Percentiles rank a stretch among this genome's conserved stretches.
Evolutionary conservation across 1,140 invertebrate species (phyloP).

Genomic region (Cotesia vestalis): DNA sequence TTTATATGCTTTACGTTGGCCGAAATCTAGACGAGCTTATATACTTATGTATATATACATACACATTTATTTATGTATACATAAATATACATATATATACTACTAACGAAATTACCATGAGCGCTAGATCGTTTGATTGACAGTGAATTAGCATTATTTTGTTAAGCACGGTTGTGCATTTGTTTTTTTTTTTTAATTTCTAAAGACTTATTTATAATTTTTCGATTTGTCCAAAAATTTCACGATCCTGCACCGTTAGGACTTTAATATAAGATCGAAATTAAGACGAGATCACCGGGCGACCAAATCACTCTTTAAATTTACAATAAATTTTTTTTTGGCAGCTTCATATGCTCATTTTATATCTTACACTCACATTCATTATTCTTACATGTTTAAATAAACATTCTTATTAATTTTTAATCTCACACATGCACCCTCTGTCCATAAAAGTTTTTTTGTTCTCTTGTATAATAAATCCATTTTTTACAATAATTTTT

Average conservation of each 20-base stretch:
- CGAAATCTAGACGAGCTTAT: conserved; percentile 63
- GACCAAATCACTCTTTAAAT: conserved; percentile 54
- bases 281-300: conserved; percentile 52
- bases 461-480: conserved; percentile 57
- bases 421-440: conserved; percentile 27
- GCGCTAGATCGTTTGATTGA: conserved; percentile 51
- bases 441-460: conserved; percentile 42
- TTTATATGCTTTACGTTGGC: conserved; percentile 42
- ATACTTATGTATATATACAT: too few relatives aligned
- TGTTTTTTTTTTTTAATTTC: conserved; percentile 27
- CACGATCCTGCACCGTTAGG: conserved; percentile 44
- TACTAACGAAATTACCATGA: conserved; percentile 56
- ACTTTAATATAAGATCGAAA: conserved; percentile 48
- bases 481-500: conserved; percentile 58
- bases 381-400: conserved; percentile 28
- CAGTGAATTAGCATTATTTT: conserved; percentile 30
- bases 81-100: conserved; percentile 24
- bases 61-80: too few relatives aligned
- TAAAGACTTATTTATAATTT: conserved; percentile 21
- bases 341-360: conserved; percentile 35
- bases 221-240: conserved; percentile 29
- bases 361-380: conserved; percentile 24
- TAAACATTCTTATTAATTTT: conserved; percentile 25
- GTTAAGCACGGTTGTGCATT: conserved; percentile 1
- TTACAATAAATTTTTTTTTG: conserved; percentile 51